These are phyloP conservation scores for Apamea crenata DNA, from an alignment of 2,888 invertebrate genomes.

Conservation along the genomic window DNA sequence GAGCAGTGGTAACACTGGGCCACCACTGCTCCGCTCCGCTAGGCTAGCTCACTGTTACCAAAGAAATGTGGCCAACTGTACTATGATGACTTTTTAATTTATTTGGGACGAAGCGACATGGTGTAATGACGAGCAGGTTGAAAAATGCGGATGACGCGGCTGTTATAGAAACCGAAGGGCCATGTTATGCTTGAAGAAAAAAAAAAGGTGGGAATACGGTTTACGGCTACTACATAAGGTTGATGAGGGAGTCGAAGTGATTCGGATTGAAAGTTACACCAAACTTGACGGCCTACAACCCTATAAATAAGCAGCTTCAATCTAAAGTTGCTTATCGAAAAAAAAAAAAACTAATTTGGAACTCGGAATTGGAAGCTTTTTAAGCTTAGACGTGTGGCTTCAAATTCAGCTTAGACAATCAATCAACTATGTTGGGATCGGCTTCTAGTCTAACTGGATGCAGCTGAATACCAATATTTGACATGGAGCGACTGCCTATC, in stretches of 20 bases:
- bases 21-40: not conserved
- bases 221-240: slow-evolving; percentile 14
- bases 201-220: slow-evolving; percentile 34
- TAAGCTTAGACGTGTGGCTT: not conserved
- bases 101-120: slow-evolving; percentile 77
- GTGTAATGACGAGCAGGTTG: slow-evolving; percentile 75
- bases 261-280: slow-evolving; percentile 17
- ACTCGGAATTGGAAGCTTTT: not conserved
- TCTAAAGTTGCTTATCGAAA: not conserved
- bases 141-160: slow-evolving; percentile 75
- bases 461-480: no score
- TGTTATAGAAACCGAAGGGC: slow-evolving; percentile 60
- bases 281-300: not conserved
- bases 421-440: no score
- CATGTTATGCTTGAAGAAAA: slow-evolving; percentile 29
- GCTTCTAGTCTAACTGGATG: no score
- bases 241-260: slow-evolving; percentile 13
- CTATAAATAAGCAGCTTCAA: not conserved
- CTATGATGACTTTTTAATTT: slow-evolving; percentile 85
- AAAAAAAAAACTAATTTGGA: not conserved
- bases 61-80: not conserved
- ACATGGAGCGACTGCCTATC: no score
- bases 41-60: not conserved
- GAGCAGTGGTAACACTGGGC: not conserved
- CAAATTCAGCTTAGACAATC: not conserved